These are phyloP conservation scores for Pimephales promelas DNA, from an alignment of 2,113 vertebrate genomes.

Conservation along the genomic window DNA sequence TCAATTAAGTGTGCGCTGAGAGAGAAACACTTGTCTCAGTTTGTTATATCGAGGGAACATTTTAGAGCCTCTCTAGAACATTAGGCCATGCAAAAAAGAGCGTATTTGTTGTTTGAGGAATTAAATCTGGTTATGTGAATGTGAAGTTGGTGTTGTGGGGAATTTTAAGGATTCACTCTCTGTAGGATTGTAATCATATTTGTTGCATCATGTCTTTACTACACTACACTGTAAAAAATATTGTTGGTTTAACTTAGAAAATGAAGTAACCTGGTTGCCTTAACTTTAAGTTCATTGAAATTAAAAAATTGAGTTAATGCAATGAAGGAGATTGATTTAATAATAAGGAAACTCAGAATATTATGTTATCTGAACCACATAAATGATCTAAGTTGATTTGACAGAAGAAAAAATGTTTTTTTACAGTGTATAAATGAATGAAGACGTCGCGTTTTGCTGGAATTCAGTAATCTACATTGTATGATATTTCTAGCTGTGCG, in stretches of 20 bases:
- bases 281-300: no score
- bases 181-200: neutral
- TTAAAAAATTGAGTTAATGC: no score
- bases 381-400: no score
- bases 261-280: no score
- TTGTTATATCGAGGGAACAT: conserved; percentile 16
- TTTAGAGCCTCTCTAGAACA: conserved; percentile 13
- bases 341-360: no score
- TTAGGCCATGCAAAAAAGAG: neutral
- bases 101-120: neutral
- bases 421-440: neutral
- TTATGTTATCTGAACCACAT: no score
- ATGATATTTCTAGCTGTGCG: neutral
- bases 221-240: no score
- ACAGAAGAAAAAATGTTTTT: no score
- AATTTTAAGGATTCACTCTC: neutral
- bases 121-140: neutral
- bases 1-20: conserved; percentile 18
- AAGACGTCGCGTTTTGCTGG: neutral
- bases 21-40: conserved; percentile 24
- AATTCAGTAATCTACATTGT: neutral
- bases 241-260: no score
- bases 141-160: neutral
- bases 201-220: neutral
- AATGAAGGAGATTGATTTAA: no score